phyloP scores from a whole-genome alignment of 2,888 invertebrate species.

The Agriopis leucophaearia region DNA sequence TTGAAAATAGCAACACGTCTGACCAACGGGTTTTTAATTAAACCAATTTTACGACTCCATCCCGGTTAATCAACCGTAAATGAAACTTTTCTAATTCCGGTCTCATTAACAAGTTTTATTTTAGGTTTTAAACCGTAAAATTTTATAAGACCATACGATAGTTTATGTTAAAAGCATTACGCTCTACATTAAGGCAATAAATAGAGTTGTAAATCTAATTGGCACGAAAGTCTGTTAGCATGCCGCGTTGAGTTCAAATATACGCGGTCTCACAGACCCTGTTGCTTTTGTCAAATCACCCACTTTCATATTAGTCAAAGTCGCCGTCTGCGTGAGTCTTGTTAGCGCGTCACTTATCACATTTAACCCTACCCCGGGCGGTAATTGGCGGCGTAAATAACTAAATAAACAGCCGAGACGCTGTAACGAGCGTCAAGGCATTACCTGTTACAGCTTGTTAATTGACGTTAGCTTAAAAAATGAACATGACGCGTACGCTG shows the following conservation, averaged over 20 bases:
- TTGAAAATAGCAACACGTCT: slow-evolving; percentile 24
- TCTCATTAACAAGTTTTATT: slow-evolving; percentile 16
- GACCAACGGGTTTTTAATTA: slow-evolving; percentile 22
- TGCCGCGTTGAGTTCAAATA: slow-evolving; percentile 4
- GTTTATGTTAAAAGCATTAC: slow-evolving; percentile 18
- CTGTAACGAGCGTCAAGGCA: slow-evolving; percentile 49
- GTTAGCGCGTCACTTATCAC: slow-evolving; percentile 69
- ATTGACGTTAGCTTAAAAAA: slow-evolving; percentile 40
- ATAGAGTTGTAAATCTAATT: slow-evolving; percentile 23
- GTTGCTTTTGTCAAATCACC: slow-evolving; percentile 30
- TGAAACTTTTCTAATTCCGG: slow-evolving; percentile 28
- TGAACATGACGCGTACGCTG: slow-evolving; percentile 16
- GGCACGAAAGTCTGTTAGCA: slow-evolving; percentile 8
- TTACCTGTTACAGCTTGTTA: slow-evolving; percentile 46
- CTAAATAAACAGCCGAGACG: slow-evolving; percentile 58
- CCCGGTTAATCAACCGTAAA: slow-evolving; percentile 25
- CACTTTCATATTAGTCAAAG: slow-evolving; percentile 36
- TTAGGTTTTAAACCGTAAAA: slow-evolving; percentile 17
- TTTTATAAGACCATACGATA: slow-evolving; percentile 12
- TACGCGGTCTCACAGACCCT: slow-evolving; percentile 3
- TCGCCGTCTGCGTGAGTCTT: slow-evolving; percentile 53
- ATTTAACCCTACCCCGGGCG: slow-evolving; percentile 61
- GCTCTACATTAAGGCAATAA: slow-evolving; percentile 7
- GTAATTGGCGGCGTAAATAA: slow-evolving; percentile 70
- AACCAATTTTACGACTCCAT: slow-evolving; percentile 27